phyloP scores from a whole-genome alignment of 2,113 vertebrate species.

The Tringa solitaria region DNA sequence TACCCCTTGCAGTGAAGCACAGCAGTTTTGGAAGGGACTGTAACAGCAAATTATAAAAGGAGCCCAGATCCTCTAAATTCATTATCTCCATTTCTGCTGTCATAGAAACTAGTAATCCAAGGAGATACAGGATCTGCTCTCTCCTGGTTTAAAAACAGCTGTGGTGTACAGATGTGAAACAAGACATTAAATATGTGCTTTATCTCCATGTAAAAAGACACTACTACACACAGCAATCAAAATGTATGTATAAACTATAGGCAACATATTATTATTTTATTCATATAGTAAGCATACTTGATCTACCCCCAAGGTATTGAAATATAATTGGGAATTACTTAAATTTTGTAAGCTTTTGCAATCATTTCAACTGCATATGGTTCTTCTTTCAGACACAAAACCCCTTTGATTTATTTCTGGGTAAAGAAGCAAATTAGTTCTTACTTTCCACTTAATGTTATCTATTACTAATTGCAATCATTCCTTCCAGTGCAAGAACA shows the following conservation, averaged over 20 bases:
- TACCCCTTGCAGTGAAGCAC: neutral
- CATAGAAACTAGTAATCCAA: neutral
- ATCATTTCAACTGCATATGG: neutral
- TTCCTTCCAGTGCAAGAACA: conserved; percentile 19
- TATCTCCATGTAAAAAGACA: neutral
- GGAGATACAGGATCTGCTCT: neutral
- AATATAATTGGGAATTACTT: conserved; percentile 16
- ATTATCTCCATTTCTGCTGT: neutral
- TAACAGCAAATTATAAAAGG: neutral
- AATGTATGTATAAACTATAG: neutral
- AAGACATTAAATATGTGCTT: conserved; percentile 31
- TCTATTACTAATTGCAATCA: conserved; percentile 35
- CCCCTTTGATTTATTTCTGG: neutral
- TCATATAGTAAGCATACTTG: neutral
- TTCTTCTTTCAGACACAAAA: neutral
- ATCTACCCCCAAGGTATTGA: neutral
- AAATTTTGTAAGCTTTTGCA: conserved; percentile 11
- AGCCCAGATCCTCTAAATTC: neutral
- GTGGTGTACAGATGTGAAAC: neutral
- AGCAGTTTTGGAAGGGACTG: neutral
- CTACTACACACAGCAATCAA: neutral
- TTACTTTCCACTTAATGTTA: neutral
- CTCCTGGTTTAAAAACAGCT: neutral
- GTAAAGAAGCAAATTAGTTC: neutral
- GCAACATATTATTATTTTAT: neutral